phyloP scores from a whole-genome alignment of 1,140 invertebrate species.

The Steinernema khuongi region DNA sequence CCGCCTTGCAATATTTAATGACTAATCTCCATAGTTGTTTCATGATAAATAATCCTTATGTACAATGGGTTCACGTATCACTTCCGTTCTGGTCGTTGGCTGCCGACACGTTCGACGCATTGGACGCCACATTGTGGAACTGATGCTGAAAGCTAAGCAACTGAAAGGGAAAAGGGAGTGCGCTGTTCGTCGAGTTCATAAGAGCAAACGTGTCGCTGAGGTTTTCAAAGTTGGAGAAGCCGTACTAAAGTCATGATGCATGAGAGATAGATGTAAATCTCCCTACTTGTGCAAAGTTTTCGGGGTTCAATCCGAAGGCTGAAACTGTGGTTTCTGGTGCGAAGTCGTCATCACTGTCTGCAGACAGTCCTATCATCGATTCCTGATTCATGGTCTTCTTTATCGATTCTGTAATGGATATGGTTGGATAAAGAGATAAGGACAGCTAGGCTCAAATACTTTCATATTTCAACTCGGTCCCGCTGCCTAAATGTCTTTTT shows the following conservation, averaged over 20 bases:
- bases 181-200: not conserved
- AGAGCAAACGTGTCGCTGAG: not conserved
- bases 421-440: too few species aligned
- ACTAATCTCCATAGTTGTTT: conserved; percentile 6
- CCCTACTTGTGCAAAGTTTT: conserved; percentile 1
- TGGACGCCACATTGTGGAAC: not conserved
- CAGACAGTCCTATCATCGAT: not conserved
- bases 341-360: not conserved
- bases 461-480: too few species aligned
- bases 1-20: too few species aligned
- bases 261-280: not conserved
- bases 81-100: not conserved
- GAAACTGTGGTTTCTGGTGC: not conserved
- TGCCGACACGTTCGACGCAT: not conserved
- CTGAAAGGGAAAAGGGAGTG: not conserved
- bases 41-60: not conserved
- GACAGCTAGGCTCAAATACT: too few species aligned
- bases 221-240: not conserved
- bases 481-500: too few species aligned
- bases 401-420: not conserved
- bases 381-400: conserved; percentile 13
- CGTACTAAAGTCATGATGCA: not conserved
- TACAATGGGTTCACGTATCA: not conserved
- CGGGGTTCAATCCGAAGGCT: not conserved
- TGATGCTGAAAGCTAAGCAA: not conserved